Conservation (phyloP, 2,113 vertebrate genomes). For the Pelodiscus sinensis region DNA sequence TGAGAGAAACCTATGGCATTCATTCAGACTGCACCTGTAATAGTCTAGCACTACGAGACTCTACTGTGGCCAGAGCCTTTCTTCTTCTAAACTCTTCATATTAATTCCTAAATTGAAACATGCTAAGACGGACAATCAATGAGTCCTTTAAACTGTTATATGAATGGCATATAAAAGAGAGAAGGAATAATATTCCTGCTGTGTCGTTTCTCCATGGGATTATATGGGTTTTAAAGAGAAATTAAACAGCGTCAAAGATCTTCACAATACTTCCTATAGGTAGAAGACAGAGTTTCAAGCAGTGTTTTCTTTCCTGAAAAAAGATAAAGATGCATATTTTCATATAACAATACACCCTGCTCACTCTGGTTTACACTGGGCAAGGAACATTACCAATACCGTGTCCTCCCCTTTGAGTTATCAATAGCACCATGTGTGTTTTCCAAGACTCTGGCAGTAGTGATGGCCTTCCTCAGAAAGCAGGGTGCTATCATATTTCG, state of each 20-base stretch:
- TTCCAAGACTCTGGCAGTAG: too few species aligned
- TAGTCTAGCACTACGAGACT: neutral
- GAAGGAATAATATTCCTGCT: neutral
- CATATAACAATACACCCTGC: neutral
- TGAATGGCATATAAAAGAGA: neutral
- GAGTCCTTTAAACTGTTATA: neutral
- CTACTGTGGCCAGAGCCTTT: too few species aligned
- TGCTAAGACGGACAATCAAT: neutral
- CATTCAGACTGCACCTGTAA: neutral
- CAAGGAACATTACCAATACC: too few species aligned
- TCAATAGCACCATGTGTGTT: too few species aligned
- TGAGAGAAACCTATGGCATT: neutral
- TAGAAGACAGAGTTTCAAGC: neutral
- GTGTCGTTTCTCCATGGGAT: neutral
- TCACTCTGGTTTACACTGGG: too few species aligned
- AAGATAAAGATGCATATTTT: too few species aligned
- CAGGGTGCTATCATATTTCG: too few species aligned
- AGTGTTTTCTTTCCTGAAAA: too few species aligned
- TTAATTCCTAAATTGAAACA: neutral
- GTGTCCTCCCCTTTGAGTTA: too few species aligned
- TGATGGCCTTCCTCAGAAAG: too few species aligned
- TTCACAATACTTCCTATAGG: neutral
- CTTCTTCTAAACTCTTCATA: neutral
- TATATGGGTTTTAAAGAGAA: neutral
- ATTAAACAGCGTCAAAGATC: neutral